Evolutionary conservation across 1,140 invertebrate species (phyloP).

Genomic region (Potamilus streckersoni): DNA sequence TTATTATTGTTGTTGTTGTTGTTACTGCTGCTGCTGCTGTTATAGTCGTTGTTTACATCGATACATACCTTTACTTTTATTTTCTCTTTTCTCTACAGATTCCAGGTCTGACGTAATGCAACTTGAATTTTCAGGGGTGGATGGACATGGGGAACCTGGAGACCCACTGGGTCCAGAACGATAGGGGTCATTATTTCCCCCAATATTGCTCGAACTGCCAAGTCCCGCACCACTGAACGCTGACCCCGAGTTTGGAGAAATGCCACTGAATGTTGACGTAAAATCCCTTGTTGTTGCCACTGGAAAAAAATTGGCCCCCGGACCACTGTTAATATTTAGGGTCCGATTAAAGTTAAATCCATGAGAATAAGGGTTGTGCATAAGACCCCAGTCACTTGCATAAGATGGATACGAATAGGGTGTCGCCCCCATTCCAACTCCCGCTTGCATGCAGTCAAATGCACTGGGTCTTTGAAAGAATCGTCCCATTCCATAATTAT

Average conservation of each 20-base stretch:
- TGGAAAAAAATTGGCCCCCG: conserved; percentile 2
- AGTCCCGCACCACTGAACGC: conserved; percentile 27
- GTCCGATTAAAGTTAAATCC: conserved; percentile 33
- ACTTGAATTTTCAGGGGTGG: conserved; percentile 12
- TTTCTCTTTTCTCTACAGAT: conserved; percentile 25
- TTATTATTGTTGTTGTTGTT: not conserved
- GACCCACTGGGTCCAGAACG: conserved; percentile 21
- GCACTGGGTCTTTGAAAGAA: conserved; percentile 31
- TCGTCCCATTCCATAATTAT: conserved; percentile 31
- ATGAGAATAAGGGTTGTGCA: conserved; percentile 29
- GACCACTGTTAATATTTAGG: conserved; percentile 25
- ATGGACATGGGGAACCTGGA: conserved; percentile 24
- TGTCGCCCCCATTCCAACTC: conserved; percentile 21
- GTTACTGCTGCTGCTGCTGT: not conserved
- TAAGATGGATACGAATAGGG: conserved; percentile 30
- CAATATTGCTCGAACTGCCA: conserved; percentile 1
- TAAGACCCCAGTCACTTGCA: conserved; percentile 24
- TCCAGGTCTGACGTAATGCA: conserved; percentile 23
- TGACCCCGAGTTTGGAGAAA: conserved; percentile 4
- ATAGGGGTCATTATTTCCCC: conserved; percentile 19
- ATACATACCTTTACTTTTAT: conserved; percentile 27
- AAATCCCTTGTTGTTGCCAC: too few relatives aligned
- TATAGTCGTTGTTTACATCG: not conserved
- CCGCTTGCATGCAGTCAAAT: conserved; percentile 32
- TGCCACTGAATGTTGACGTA: too few relatives aligned